Conservation (phyloP, 2,113 vertebrate genomes). For the Chrysochloris asiatica region DNA sequence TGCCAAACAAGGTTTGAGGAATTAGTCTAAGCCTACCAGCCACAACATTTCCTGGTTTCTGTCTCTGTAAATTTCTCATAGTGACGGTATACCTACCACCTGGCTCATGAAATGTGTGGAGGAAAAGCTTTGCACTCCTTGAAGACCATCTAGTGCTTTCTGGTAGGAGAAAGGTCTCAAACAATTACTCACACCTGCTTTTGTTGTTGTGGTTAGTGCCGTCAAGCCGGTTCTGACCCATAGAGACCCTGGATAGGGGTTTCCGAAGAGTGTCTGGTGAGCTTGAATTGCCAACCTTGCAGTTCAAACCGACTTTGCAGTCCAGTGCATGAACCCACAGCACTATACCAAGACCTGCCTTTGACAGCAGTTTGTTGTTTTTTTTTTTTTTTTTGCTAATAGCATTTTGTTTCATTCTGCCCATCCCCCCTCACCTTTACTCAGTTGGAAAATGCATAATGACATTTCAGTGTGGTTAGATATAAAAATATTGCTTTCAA, state of each 20-base stretch:
- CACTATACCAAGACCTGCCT: slow-evolving; percentile 16
- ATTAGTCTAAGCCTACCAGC: background rate
- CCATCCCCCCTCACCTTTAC: background rate
- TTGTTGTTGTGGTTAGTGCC: too few species aligned
- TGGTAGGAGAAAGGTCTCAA: slow-evolving; percentile 18
- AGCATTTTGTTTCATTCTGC: too few species aligned
- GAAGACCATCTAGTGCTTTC: slow-evolving; percentile 44
- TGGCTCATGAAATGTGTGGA: background rate
- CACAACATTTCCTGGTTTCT: background rate
- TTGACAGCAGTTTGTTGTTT: background rate
- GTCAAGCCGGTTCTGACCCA: too few species aligned
- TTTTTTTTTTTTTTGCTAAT: background rate
- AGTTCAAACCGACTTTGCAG: too few species aligned
- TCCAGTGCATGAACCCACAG: too few species aligned
- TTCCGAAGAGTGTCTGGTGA: too few species aligned
- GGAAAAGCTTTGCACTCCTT: background rate
- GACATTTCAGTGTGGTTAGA: slow-evolving; percentile 54
- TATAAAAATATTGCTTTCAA: slow-evolving; percentile 59
- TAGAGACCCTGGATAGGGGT: too few species aligned
- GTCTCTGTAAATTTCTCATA: background rate
- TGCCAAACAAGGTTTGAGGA: background rate
- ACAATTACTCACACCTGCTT: background rate
- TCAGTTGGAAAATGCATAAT: slow-evolving; percentile 64
- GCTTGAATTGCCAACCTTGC: too few species aligned
- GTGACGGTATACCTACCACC: background rate